phyloP scores from a whole-genome alignment of 1,140 invertebrate genomes.

The Centruroides sculpturatus region DNA sequence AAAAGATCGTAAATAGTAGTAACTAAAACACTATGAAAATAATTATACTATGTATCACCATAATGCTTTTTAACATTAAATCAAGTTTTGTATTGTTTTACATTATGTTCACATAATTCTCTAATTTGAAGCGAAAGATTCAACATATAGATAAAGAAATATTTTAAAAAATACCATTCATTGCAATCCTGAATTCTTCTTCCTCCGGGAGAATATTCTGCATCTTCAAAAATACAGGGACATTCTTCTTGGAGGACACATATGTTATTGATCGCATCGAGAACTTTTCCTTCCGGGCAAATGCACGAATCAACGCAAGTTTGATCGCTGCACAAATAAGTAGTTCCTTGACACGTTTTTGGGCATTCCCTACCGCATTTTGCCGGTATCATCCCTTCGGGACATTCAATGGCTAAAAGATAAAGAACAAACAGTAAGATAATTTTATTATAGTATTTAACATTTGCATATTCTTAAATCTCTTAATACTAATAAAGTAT shows the following conservation, averaged over 20 bases:
- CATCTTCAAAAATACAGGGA: conserved; percentile 23
- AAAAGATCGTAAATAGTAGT: no score
- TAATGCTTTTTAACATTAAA: no score
- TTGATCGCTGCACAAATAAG: conserved; percentile 9
- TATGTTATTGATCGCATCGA: conserved; percentile 35
- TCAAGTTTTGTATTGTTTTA: no score
- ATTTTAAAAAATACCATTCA: conserved; percentile 21
- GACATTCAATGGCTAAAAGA: conserved; percentile 6
- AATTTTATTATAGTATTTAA: no score
- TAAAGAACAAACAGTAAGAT: no score
- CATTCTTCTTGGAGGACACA: conserved; percentile 23
- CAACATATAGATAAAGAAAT: no score
- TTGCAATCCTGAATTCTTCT: conserved; percentile 25
- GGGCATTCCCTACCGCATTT: conserved; percentile 26
- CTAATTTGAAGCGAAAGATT: no score
- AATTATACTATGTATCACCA: no score
- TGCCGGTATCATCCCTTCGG: conserved; percentile 21
- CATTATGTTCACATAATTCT: no score
- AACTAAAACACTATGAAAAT: no score
- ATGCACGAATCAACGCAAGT: conserved; percentile 69
- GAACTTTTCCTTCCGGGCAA: conserved; percentile 55
- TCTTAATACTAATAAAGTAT: no score
- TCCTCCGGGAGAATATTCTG: conserved; percentile 19
- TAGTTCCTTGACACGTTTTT: conserved; percentile 20
- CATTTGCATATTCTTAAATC: no score